Base-by-base conservation (phyloP, 2,888 invertebrate species). In the Hydriomena furcata region DNA sequence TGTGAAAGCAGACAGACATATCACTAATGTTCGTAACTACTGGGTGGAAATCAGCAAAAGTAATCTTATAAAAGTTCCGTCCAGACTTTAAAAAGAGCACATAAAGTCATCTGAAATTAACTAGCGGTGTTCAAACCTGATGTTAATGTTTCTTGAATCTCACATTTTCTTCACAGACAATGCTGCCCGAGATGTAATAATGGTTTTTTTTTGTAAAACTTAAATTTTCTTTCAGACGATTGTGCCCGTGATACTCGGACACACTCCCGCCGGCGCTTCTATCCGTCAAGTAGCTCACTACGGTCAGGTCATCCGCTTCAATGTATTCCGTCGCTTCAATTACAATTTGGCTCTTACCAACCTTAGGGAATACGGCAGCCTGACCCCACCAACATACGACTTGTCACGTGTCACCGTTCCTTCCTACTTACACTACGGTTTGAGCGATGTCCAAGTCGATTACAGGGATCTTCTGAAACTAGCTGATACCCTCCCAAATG, bases 201-300 rank as follows among this genome's bases (percentile, higher is more conserved):
- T n/a, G n/a, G n/a, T n/a, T n/a, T n/a, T n/a, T n/a, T n/a, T n/a
- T n/a, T n/a, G 10, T 11, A 6, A 11, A 30, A 31, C n/a, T 3
- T n/a, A 7, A 28, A 28, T 13, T n/a, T 13, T 7, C 12, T 7
- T 67, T 42, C 32, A 82, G 82, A 79, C 75, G 0, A 71, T 79
- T 71, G 5, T 77, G n/a, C 82, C 82, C 0, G 46, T 79, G 0
- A 63, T 77, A 24, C 20, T 76, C 3, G 76, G 73, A 0, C 82
- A 82, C 48, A 55, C 73, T 0, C 82, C 82, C 0, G 80, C 81
- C 0, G 82, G 82, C 0, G 60, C 75, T 0, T 74, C 82, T 0
- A 42, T 81, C 28, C 73, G 78, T 1, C 82, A 82, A 55, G 30
- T 81, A 0, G 50, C 71, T 0, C 82, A 83, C 55, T 82, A 68